Base-by-base conservation (phyloP, 2,888 invertebrate species). In the Abrostola tripartita region DNA sequence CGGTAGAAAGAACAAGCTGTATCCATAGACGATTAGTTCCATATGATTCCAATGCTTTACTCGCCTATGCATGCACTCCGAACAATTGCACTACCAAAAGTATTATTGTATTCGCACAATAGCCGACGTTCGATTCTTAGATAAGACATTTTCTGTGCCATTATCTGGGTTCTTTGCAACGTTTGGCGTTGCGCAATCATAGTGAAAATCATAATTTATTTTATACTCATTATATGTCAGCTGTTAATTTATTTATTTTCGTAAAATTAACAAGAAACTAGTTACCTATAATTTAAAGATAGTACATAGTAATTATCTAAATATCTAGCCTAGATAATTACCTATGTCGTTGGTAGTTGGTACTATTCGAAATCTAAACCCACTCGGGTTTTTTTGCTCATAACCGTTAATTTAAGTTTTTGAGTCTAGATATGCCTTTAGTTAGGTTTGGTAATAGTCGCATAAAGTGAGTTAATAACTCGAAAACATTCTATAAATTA, bases 91-190 rank as follows among this genome's bases (percentile, higher is more conserved):
- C 56, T 75, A 81, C 65, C 12, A 40, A 70, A 65, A 58, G 61
- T 71, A 79, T 77, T 79, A 74, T 80, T 65, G 70, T 70, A 68
- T 75, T 77, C 74, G 74, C 75, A 79, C 78, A 72, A 79, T 65
- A 74, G 70, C 67, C 56, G 47, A 38, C 47, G 68, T 74, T 76
- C 51, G 81, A 82, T 82, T 61, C 54, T 73, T 41, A 76, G 82
- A 83, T 84, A 84, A 82, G 71, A 77, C 54, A 63, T 67, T 72
- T 71, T 71, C 55, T 67, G 68, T 68, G 66, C 68, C 64, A 65
- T 75, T 69, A 59, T 71, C 59, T 52, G 55, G 58, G 68, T 77
- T 70, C 52, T 56, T 49, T 69, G 67, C 36, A 53, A 36, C 51
- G 65, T 65, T 68, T 62, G 62, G 52, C 41, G 58, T 71, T 68